A percentile compares a stretch with the other conserved stretches of the same genome.
Evolutionary conservation across 2,888 invertebrate species (phyloP).

Genomic region (Cantharis lateralis): DNA sequence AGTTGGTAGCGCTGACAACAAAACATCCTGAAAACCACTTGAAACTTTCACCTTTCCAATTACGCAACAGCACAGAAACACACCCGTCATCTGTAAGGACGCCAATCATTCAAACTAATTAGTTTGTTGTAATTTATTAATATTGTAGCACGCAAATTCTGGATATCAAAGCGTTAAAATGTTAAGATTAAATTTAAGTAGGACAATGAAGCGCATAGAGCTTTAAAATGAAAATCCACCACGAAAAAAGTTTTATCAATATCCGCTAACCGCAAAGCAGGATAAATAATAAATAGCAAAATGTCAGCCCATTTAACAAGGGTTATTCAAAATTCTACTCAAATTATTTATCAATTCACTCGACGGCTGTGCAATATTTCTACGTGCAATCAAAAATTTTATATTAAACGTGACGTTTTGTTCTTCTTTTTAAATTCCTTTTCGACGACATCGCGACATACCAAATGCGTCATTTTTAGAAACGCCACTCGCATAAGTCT

Average conservation of each 20-base stretch:
- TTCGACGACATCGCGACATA: background rate
- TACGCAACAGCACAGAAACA: background rate
- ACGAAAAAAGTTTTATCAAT: background rate
- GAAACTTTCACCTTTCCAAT: slow-evolving; percentile 8
- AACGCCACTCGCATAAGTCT: background rate
- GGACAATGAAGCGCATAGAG: background rate
- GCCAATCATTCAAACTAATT: background rate
- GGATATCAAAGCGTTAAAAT: background rate
- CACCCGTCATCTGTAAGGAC: background rate
- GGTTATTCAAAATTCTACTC: background rate
- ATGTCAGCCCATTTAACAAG: background rate
- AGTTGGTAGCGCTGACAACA: background rate
- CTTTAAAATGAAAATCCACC: background rate
- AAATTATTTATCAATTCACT: background rate
- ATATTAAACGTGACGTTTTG: background rate
- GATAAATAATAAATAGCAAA: background rate
- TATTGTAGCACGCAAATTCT: background rate
- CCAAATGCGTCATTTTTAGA: background rate
- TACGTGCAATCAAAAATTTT: background rate
- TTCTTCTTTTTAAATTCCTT: background rate
- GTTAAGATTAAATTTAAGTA: background rate
- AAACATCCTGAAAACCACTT: slow-evolving; percentile 9
- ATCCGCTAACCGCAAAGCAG: background rate
- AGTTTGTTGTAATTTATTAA: background rate
- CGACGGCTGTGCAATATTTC: background rate